phyloP scores from a whole-genome alignment of 2,797 vertebrate species.

The Delichon dasypus region DNA sequence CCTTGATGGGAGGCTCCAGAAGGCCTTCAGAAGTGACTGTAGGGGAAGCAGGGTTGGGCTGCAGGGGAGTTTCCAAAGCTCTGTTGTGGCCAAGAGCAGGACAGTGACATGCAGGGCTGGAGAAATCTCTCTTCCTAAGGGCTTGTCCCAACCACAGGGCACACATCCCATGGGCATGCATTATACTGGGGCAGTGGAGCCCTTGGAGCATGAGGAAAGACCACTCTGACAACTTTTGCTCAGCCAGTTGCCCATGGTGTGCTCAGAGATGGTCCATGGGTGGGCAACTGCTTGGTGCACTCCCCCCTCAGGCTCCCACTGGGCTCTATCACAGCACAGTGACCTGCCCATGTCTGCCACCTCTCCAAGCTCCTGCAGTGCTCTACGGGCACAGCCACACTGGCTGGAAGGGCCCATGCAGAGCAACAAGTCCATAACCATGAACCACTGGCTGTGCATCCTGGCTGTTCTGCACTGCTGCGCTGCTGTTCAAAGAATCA shows the following conservation, averaged over 20 bases:
- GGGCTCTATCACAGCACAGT: background rate
- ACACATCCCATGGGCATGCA: background rate
- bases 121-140: background rate
- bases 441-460: background rate
- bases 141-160: background rate
- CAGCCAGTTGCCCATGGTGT: background rate
- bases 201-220: background rate
- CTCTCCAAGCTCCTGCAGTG: accelerated
- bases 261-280: background rate
- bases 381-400: accelerated
- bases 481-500: background rate
- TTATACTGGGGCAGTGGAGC: background rate
- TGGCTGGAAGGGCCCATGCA: background rate
- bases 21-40: accelerated
- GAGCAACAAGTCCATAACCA: background rate
- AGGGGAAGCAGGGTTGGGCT: background rate
- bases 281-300: background rate
- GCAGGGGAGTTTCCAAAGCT: background rate
- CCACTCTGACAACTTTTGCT: background rate
- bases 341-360: background rate
- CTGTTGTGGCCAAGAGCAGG: background rate
- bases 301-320: background rate
- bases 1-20: background rate
- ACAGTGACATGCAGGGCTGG: background rate
- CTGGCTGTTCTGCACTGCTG: accelerated